phyloP scores from a whole-genome alignment of 2,113 vertebrate species.

The Sinocyclocheilus grahami region DNA sequence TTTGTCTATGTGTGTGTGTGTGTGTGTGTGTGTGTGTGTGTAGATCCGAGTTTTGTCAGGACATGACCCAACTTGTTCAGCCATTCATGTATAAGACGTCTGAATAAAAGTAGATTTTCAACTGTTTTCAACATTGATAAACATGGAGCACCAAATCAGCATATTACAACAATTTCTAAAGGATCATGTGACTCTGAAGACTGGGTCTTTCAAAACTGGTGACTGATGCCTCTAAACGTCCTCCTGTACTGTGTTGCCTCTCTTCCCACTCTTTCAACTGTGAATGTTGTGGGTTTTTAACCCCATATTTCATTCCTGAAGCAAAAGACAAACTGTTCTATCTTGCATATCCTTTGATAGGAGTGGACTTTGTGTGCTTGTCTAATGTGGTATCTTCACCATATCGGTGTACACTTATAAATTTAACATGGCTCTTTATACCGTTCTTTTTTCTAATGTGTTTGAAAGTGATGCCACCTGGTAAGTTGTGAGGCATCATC shows the following conservation, averaged over 20 bases:
- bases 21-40: not conserved
- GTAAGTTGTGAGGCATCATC: constrained; percentile 53
- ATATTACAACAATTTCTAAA: not conserved
- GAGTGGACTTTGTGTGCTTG: not conserved
- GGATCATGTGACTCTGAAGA: not conserved
- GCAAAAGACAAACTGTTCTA: not conserved
- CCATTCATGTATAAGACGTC: not conserved
- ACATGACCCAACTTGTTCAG: constrained; percentile 12
- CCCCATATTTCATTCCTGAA: not conserved
- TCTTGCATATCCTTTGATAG: not conserved
- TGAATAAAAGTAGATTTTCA: not conserved
- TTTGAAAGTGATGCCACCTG: not conserved
- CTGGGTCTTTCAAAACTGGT: not conserved
- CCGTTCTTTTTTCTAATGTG: not conserved
- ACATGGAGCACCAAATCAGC: not conserved
- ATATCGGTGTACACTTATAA: not conserved
- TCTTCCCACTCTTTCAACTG: not conserved
- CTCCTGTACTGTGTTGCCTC: not conserved
- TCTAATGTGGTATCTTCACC: not conserved
- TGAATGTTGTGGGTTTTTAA: not conserved
- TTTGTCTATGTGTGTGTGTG: not conserved
- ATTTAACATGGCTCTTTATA: not conserved
- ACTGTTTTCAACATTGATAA: not conserved
- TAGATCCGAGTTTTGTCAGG: constrained; percentile 12
- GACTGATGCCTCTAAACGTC: not conserved